Percentiles rank a stretch among this genome's conserved stretches.
Conservation (phyloP, 2,113 vertebrate species). For the Centropristis striata region DNA sequence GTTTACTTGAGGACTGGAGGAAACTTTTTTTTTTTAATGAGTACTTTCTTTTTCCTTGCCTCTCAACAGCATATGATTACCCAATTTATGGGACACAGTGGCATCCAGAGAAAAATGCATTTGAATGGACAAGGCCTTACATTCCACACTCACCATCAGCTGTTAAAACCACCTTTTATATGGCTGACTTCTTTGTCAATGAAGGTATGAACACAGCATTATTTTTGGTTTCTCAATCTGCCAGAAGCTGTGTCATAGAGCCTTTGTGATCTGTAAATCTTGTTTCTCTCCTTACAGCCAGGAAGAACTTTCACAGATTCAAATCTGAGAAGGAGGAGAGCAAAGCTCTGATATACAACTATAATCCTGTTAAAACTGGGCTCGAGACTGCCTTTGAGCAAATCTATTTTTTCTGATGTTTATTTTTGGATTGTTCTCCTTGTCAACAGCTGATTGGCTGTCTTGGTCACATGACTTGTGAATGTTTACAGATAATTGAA, state of each 20-base stretch:
- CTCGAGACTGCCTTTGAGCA: constrained; percentile 64
- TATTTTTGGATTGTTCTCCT: neutral
- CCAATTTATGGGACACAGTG: constrained; percentile 94
- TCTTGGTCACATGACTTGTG: neutral
- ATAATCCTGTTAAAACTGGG: constrained; percentile 65
- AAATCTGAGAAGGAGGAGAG: constrained; percentile 67
- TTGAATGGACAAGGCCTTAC: constrained; percentile 87
- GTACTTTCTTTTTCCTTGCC: neutral
- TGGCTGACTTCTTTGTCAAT: constrained; percentile 91
- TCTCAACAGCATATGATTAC: constrained; percentile 86
- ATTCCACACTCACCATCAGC: constrained; percentile 87
- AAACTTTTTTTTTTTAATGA: neutral
- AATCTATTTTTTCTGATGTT: constrained; percentile 68
- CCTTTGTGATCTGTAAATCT: neutral
- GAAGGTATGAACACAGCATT: constrained; percentile 88
- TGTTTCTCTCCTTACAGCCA: constrained; percentile 71
- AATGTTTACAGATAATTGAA: constrained; percentile 40
- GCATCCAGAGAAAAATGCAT: constrained; percentile 97
- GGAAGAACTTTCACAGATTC: constrained; percentile 82
- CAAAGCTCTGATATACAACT: constrained; percentile 84
- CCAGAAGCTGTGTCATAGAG: neutral
- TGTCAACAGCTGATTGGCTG: too few relatives aligned
- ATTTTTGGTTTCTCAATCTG: accelerated
- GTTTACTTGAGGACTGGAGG: neutral
- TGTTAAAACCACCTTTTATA: constrained; percentile 87